Evolutionary conservation across 1,140 invertebrate species (phyloP), one percentile per base, ranked within the genome.

Genomic region (Mesaphorura yosii): DNA sequence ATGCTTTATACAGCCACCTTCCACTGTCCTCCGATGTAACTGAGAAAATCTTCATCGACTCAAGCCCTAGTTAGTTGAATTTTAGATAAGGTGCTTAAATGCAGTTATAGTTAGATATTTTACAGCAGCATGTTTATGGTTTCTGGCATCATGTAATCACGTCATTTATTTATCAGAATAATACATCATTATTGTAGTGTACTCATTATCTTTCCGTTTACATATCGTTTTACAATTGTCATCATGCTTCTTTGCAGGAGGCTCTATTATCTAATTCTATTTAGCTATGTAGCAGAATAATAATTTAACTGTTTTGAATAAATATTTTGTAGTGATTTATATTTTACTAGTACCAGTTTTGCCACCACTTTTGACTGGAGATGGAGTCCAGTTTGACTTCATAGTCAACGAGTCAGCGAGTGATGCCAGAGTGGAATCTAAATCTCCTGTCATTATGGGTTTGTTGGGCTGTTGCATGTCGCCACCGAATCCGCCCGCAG

Each of bases 371-470:
- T 63, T 63, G 19, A 51, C 42, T 15, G 60, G 60, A 3, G 60
- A 63, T 22, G 60, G 46, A 1, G 50, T 50, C 60, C 60, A 63
- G 41, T 57, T 63, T 10, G 57, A 56, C 26, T 63, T 63, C 23
- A 63, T 59, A 5, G 50, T 51, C 19, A 63, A 41, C 12, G 60
- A 63, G 38, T 63, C 60, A 17, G 60, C 60, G 7, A 63, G 28
- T 17, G 57, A 56, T 3, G 57, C 60, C n/a, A 59, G 44, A 20
- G 57, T 59, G 10, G 60, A 63, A 41, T 63, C 60, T 23, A 63
- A 42, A 44, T 63, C 60, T 39, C 57, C 55, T n/a, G 60, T 63
- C 6, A 63, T 54, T 12, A 59, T 26, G 27, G 60, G 56, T 39
- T 63, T 63, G n/a, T 40, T 42, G 45, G 47, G 49, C 41, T 52